These are phyloP conservation scores for Drosophila parthenogenetica DNA, from an alignment of 2,888 invertebrate species.

Conservation along the genomic window DNA sequence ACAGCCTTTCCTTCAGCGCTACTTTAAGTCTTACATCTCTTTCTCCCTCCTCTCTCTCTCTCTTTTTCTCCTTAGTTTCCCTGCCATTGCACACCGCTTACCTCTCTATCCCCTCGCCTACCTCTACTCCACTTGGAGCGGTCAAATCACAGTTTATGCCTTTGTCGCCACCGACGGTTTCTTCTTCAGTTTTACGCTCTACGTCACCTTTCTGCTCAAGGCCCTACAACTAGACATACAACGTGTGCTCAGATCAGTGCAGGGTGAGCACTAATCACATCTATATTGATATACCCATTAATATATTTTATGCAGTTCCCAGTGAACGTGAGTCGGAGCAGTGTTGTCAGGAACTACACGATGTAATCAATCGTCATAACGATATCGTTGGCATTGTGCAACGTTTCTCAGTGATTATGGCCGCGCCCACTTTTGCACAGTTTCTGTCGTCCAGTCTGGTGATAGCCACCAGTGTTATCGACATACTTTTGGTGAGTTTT, in stretches of 20 bases:
- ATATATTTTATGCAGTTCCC: slow-evolving; percentile 16
- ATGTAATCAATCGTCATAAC: slow-evolving; percentile 66
- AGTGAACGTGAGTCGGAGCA: slow-evolving; percentile 20
- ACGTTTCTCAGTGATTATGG: slow-evolving; percentile 63
- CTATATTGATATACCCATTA: not conserved
- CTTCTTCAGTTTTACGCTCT: slow-evolving; percentile 70
- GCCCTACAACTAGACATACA: slow-evolving; percentile 53
- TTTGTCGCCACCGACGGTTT: slow-evolving; percentile 69
- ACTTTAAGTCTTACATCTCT: too few species aligned
- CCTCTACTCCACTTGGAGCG: slow-evolving; percentile 65
- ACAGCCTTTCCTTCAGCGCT: too few species aligned
- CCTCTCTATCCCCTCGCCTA: slow-evolving; percentile 64
- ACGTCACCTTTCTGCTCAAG: slow-evolving; percentile 53
- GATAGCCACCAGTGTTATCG: slow-evolving; percentile 69
- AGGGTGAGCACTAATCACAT: slow-evolving; percentile 28
- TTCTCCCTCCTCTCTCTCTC: not conserved
- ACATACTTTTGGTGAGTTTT: slow-evolving; percentile 58
- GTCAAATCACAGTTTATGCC: slow-evolving; percentile 68
- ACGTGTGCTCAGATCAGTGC: slow-evolving; percentile 14
- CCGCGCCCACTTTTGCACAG: slow-evolving; percentile 62
- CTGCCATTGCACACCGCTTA: slow-evolving; percentile 50
- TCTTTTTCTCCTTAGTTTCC: slow-evolving; percentile 45
- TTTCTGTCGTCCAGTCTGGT: slow-evolving; percentile 65
- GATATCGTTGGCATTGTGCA: slow-evolving; percentile 60
- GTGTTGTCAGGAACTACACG: slow-evolving; percentile 54